A percentile compares a stretch with the other conserved stretches of the same genome.
Conservation (phyloP, 2,113 vertebrate species). For the Okapia johnstoni region DNA sequence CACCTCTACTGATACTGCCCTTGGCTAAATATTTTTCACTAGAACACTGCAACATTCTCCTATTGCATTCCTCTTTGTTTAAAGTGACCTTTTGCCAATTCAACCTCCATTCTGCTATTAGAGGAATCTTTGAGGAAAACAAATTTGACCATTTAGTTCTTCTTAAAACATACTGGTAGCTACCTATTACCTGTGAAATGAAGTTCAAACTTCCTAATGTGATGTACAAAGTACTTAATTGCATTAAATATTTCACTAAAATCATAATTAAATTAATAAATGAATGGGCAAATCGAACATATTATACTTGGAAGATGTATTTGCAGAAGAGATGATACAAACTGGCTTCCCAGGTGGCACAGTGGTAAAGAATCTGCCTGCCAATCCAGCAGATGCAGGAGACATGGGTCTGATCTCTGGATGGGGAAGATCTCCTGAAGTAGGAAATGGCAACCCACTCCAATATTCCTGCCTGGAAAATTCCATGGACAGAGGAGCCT, state of each 20-base stretch:
- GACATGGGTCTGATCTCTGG: neutral
- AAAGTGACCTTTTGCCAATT: neutral
- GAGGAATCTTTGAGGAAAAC: neutral
- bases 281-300: neutral
- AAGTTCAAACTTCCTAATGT: neutral
- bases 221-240: neutral
- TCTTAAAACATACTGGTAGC: neutral
- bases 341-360: neutral
- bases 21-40: neutral
- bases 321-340: neutral
- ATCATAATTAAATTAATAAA: neutral
- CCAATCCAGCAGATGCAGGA: neutral
- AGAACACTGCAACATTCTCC: neutral
- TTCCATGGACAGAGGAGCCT: neutral
- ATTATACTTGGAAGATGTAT: neutral
- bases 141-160: neutral
- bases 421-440: neutral
- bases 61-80: neutral
- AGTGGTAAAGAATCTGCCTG: neutral
- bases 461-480: neutral
- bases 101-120: neutral
- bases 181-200: neutral
- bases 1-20: too few relatives aligned
- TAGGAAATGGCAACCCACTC: neutral
- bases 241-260: neutral